Evolutionary conservation across 2,113 vertebrate genomes (phyloP).

Genomic region (Physeter macrocephalus): DNA sequence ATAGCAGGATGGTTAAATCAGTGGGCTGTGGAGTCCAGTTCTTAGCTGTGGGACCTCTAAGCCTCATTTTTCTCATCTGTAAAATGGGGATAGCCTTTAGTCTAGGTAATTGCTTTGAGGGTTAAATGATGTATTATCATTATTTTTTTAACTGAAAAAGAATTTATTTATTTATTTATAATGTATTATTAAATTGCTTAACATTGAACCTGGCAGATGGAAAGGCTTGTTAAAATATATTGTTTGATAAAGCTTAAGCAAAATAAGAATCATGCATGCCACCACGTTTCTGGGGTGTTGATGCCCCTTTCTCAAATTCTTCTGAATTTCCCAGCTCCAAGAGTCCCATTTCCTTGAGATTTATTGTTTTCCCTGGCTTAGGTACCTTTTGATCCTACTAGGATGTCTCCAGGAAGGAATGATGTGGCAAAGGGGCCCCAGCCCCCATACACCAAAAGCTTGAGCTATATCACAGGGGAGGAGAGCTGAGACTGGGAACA

Average conservation of each 20-base stretch:
- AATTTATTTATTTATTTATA: neutral
- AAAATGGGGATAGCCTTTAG: neutral
- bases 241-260: neutral
- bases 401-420: neutral
- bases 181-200: neutral
- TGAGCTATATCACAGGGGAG: neutral
- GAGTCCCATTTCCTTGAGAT: neutral
- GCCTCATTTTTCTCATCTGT: neutral
- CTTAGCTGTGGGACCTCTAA: neutral
- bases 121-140: neutral
- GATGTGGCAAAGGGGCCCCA: neutral
- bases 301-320: neutral
- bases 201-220: neutral
- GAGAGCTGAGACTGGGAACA: neutral
- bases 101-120: neutral
- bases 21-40: neutral
- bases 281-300: neutral
- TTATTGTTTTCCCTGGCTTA: neutral
- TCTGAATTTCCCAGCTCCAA: neutral
- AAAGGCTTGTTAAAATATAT: slow-evolving; percentile 2
- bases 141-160: too few species aligned
- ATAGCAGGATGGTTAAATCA: neutral
- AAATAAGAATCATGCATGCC: neutral
- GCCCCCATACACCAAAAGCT: neutral
- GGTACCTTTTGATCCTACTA: neutral